Conservation (phyloP, 2,113 vertebrate species). For the Hyperoodon ampullatus region DNA sequence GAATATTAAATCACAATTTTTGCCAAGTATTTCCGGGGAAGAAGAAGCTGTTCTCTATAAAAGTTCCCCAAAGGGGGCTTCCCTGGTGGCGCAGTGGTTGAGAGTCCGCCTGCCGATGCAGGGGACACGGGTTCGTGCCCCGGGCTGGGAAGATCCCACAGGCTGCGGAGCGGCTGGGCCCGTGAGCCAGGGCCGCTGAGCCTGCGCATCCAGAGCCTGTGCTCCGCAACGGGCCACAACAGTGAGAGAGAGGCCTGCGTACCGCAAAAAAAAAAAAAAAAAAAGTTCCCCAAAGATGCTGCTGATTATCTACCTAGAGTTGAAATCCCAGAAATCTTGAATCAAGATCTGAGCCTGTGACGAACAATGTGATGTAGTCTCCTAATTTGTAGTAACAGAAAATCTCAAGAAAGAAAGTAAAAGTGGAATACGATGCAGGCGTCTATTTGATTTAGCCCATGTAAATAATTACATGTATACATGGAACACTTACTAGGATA, state of each 20-base stretch:
- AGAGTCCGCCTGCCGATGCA: too few species aligned
- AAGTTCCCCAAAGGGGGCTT: background rate
- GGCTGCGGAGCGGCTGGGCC: too few species aligned
- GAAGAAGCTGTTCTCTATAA: background rate
- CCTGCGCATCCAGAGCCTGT: too few species aligned
- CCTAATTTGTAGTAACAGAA: background rate
- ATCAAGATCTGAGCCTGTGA: background rate
- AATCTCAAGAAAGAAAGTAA: background rate
- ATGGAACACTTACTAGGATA: background rate
- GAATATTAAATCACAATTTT: background rate
- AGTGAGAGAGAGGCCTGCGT: too few species aligned
- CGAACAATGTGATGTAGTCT: background rate
- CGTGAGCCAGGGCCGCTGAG: too few species aligned
- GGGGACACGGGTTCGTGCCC: too few species aligned
- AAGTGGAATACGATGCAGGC: background rate
- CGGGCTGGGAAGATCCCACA: too few species aligned
- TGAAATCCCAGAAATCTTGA: constrained; percentile 16
- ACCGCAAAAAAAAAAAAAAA: too few species aligned
- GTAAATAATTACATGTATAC: background rate
- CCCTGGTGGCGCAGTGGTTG: too few species aligned
- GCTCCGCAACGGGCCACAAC: too few species aligned
- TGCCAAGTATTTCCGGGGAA: background rate
- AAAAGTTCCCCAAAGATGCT: background rate
- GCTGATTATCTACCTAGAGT: background rate
- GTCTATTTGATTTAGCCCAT: background rate